Evolutionary conservation across 2,888 invertebrate species (phyloP), one percentile per base, ranked within the genome.

Genomic region (Caenorhabditis parvicauda): DNA sequence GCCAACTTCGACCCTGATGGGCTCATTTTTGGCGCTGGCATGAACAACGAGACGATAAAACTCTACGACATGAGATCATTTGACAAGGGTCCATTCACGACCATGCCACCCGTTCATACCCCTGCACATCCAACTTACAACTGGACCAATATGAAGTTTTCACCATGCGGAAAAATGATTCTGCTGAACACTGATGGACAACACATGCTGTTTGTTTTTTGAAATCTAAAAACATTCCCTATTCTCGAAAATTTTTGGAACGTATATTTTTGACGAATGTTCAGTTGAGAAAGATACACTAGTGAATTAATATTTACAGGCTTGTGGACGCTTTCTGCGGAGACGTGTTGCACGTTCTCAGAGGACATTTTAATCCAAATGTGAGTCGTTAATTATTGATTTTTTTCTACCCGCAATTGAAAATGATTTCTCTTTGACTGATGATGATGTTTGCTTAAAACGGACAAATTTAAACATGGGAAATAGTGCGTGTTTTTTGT

Each of bases 1-100:
- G 94, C 96, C 12, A 94, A 94, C 0, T 98, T 95, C 83, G 98
- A 99, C 84, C 98, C 98, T 0, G 98, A 99, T 84, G 94, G 95
- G 3, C 51, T 62, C 24, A 81, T 82, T 24, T 77, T 75, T 76
- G 84, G 84, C 43, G 85, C 95, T 41, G 98, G 98, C 24, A 92
- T 98, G 9, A 95, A 95, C 84, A 96, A 95, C 1, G 95, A 98
- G n/a, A 39, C 42, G 6, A 43, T 99, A 51, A 98, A 98, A 82
- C 83, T 99, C 1, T 99, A 98, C 84, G 98, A 99, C 83, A 85
- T 98, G 54, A 86, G 96, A 52, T 94, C 95, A 22, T 98, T 96
- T 85, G 98, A 98, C 82, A 98, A 96, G 83, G 93, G 64, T 14
- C 95, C 96, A 0, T 96, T 96, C 84, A 90, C 92, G 3, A 94